A percentile compares a stretch with the other conserved stretches of the same genome.
Conservation (phyloP, 2,888 invertebrate genomes). For the Zele albiditarsus region DNA sequence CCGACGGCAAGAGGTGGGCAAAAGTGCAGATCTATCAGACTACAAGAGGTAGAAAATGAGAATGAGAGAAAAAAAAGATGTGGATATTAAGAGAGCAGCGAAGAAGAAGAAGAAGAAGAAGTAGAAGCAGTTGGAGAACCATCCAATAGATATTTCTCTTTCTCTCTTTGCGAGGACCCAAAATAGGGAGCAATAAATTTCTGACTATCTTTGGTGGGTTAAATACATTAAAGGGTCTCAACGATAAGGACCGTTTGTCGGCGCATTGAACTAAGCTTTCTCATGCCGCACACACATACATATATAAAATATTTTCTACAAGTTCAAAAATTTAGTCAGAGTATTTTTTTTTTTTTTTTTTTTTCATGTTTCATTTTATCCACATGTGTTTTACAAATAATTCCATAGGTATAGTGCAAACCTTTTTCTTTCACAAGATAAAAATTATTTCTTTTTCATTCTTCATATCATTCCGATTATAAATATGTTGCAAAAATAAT, state of each 20-base stretch:
- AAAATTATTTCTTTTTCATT: too few species aligned
- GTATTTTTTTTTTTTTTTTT: constrained; percentile 2
- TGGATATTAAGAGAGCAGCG: constrained; percentile 30
- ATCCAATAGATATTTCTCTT: constrained; percentile 2
- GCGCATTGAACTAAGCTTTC: constrained; percentile 59
- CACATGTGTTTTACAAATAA: not conserved
- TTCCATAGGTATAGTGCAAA: too few species aligned
- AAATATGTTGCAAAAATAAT: too few species aligned
- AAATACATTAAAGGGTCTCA: constrained; percentile 71
- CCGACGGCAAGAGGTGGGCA: constrained; percentile 10
- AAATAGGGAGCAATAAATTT: constrained; percentile 72
- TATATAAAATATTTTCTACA: constrained; percentile 19
- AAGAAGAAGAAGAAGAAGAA: constrained; percentile 4
- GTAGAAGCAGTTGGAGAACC: constrained; percentile 4
- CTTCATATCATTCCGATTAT: too few species aligned
- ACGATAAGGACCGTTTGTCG: constrained; percentile 68
- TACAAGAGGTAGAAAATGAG: not conserved
- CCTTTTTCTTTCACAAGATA: too few species aligned
- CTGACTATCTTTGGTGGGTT: constrained; percentile 70
- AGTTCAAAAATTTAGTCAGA: not conserved
- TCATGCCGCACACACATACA: constrained; percentile 12
- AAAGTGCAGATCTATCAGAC: constrained; percentile 24
- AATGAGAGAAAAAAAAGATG: constrained; percentile 24
- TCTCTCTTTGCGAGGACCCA: constrained; percentile 51
- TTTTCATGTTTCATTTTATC: not conserved